Evolutionary conservation across 2,888 invertebrate genomes (phyloP).

Genomic region (Coleophora deauratella): DNA sequence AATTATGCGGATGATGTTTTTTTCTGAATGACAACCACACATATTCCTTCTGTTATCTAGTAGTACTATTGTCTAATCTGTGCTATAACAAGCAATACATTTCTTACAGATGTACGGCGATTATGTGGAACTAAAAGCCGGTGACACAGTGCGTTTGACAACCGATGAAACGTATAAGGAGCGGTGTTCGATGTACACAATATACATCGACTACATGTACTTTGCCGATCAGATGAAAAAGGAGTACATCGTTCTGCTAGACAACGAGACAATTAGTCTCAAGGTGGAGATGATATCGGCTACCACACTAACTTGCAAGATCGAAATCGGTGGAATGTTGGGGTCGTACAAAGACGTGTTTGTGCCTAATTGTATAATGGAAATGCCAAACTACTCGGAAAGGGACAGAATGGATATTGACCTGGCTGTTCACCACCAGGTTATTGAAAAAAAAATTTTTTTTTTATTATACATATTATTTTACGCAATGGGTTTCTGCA

Average conservation of each 20-base stretch:
- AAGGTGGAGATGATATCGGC: constrained; percentile 73
- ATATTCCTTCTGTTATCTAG: no score
- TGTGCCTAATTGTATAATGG: constrained; percentile 47
- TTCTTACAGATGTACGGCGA: constrained; percentile 45
- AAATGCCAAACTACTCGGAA: constrained; percentile 54
- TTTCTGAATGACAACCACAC: no score
- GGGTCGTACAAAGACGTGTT: constrained; percentile 59
- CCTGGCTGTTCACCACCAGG: constrained; percentile 52
- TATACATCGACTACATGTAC: constrained; percentile 71
- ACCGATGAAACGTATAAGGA: constrained; percentile 72
- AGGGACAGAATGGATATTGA: constrained; percentile 47
- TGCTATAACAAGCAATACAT: no score
- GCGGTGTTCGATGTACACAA: constrained; percentile 66
- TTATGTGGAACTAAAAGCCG: constrained; percentile 48
- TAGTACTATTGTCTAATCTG: no score
- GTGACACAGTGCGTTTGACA: constrained; percentile 64
- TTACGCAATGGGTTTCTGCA: no score
- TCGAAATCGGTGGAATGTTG: constrained; percentile 51
- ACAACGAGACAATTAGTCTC: constrained; percentile 85
- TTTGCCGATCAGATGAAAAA: constrained; percentile 65
- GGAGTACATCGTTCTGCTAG: constrained; percentile 60
- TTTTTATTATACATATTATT: no score
- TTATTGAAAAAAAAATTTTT: no score
- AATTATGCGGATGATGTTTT: no score
- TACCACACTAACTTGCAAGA: constrained; percentile 53